Conservation (phyloP, 2,797 vertebrate species). For the Parauchenoglanis punctatus region DNA sequence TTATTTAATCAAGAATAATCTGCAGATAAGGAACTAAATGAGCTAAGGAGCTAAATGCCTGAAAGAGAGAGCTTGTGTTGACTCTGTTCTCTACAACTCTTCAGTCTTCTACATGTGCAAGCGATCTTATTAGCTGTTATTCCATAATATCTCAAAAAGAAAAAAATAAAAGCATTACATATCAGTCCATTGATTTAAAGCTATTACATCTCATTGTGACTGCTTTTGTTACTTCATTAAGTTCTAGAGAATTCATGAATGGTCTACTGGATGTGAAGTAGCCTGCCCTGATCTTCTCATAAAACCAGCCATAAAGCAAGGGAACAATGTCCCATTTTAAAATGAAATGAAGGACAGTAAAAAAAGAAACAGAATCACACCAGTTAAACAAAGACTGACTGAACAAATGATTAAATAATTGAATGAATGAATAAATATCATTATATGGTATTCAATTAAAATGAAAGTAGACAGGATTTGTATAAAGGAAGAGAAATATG, state of each 20-base stretch:
- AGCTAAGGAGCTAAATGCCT: neutral
- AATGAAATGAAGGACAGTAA: slow-evolving; percentile 16
- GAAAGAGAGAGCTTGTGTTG: neutral
- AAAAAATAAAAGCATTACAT: neutral
- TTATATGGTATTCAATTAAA: neutral
- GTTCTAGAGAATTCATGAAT: slow-evolving; percentile 40
- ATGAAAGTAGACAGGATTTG: neutral
- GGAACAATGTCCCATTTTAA: slow-evolving; percentile 16
- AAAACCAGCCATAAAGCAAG: slow-evolving; percentile 54
- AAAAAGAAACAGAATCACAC: neutral
- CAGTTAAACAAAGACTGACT: neutral
- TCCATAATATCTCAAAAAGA: neutral
- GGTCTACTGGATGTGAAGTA: slow-evolving; percentile 40
- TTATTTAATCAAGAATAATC: neutral
- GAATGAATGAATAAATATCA: neutral
- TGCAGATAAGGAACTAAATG: neutral
- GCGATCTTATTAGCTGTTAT: neutral
- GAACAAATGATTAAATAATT: neutral
- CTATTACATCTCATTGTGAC: neutral
- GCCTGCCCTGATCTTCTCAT: slow-evolving; percentile 39
- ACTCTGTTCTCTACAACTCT: neutral
- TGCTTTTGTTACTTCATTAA: slow-evolving; percentile 42
- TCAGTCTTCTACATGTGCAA: neutral
- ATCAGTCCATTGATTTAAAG: slow-evolving; percentile 14
- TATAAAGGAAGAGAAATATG: neutral